Conservation (phyloP, 2,797 vertebrate genomes). For the Pogoniulus pusillus region DNA sequence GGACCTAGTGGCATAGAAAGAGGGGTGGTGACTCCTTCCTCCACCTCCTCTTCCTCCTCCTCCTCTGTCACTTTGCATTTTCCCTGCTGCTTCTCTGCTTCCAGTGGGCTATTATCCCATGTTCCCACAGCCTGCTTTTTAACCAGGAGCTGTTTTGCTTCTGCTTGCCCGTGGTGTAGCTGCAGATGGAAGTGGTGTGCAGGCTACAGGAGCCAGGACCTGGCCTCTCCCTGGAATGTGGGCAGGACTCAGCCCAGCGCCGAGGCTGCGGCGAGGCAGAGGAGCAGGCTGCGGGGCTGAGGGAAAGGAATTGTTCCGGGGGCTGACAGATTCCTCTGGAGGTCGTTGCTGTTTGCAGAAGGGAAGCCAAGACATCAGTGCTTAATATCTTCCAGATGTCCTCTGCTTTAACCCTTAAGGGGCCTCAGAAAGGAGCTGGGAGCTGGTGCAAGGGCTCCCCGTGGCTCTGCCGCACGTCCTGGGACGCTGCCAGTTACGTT, state of each 20-base stretch:
- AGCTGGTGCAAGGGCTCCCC: not conserved
- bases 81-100: not conserved
- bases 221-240: not conserved
- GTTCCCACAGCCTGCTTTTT: not conserved
- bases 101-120: rapidly evolving
- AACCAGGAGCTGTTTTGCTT: rapidly evolving
- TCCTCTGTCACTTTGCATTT: rapidly evolving
- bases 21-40: rapidly evolving
- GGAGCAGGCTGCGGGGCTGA: not conserved
- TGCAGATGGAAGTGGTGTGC: not conserved
- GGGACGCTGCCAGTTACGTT: not conserved
- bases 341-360: conserved; percentile 44
- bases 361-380: conserved; percentile 44
- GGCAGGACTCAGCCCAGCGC: not conserved
- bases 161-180: not conserved
- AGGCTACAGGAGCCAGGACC: not conserved
- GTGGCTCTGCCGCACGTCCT: not conserved
- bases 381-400: conserved; percentile 44
- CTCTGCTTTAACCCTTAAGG: conserved; percentile 19
- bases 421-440: not conserved
- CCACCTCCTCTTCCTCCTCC: not conserved
- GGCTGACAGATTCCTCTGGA: conserved; percentile 55
- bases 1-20: rapidly evolving
- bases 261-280: not conserved
- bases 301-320: conserved; percentile 36